Evolutionary conservation across 2,888 invertebrate species (phyloP).

Genomic region (Andrena flavipes): DNA sequence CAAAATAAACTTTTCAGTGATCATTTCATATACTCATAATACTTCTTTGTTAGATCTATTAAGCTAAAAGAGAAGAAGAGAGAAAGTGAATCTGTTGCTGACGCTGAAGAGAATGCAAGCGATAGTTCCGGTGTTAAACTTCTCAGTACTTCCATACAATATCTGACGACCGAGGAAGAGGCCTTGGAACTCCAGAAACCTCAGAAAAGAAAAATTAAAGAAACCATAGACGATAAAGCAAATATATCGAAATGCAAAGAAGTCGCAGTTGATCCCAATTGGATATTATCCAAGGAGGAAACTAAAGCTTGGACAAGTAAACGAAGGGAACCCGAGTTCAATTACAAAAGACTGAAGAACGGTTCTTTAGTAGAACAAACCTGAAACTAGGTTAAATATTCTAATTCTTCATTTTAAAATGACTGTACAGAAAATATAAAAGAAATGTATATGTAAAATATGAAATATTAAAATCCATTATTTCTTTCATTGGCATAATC

Average conservation of each 20-base stretch:
- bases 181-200: slow-evolving; percentile 16
- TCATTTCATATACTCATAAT: not conserved
- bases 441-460: slow-evolving; percentile 15
- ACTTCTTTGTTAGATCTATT: slow-evolving; percentile 74
- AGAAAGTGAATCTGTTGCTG: not conserved
- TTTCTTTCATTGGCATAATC: not conserved
- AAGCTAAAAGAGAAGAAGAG: slow-evolving; percentile 38
- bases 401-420: not conserved
- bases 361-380: slow-evolving; percentile 72
- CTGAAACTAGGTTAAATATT: slow-evolving; percentile 28
- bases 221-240: slow-evolving; percentile 37
- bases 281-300: slow-evolving; percentile 74
- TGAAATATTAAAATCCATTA: not conserved
- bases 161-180: slow-evolving; percentile 56
- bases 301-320: slow-evolving; percentile 75
- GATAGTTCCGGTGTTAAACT: slow-evolving; percentile 72
- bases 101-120: slow-evolving; percentile 17
- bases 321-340: slow-evolving; percentile 73
- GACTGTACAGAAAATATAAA: slow-evolving; percentile 8
- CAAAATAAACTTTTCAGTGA: not conserved
- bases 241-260: slow-evolving; percentile 67
- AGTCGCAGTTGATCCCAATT: slow-evolving; percentile 73
- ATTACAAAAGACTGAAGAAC: slow-evolving; percentile 75
- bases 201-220: slow-evolving; percentile 40
- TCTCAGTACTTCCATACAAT: slow-evolving; percentile 66